Percentiles rank a stretch among this genome's conserved stretches.
Conservation (phyloP, 2,888 invertebrate species). For the Andrena camellia region DNA sequence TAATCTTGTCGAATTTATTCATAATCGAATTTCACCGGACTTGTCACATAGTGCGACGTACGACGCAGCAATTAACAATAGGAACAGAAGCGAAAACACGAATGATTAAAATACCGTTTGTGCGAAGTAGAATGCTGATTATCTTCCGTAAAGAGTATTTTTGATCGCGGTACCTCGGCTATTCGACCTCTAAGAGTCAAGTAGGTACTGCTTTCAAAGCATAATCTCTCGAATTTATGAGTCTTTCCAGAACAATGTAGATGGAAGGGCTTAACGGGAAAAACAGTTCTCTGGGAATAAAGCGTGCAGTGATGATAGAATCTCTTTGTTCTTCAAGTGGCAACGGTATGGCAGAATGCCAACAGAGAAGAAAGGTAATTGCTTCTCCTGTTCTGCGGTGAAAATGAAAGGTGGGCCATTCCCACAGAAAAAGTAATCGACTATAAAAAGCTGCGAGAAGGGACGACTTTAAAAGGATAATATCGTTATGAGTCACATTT, state of each 20-base stretch:
- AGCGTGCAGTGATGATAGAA: slow-evolving; percentile 25
- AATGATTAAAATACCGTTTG: too few relatives aligned
- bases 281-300: slow-evolving; percentile 19
- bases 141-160: not conserved
- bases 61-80: too few relatives aligned
- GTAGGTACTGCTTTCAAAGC: not conserved
- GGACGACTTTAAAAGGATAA: not conserved
- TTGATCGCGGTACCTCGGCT: not conserved
- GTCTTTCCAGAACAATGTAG: not conserved
- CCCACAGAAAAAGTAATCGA: not conserved
- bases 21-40: not conserved
- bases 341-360: slow-evolving; percentile 37
- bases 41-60: not conserved
- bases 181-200: not conserved
- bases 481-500: not conserved
- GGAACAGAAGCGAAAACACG: too few relatives aligned
- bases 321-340: slow-evolving; percentile 38
- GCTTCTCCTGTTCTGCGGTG: slow-evolving; percentile 1
- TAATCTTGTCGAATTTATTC: not conserved
- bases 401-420: not conserved
- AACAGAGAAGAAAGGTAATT: slow-evolving; percentile 39
- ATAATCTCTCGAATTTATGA: not conserved
- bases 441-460: not conserved
- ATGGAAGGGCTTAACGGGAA: not conserved
- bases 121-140: not conserved